Percentiles rank a stretch among this genome's conserved stretches.
These are phyloP conservation scores for Gobionotothen gibberifrons DNA, from an alignment of 2,797 vertebrate genomes.

Conservation along the genomic window DNA sequence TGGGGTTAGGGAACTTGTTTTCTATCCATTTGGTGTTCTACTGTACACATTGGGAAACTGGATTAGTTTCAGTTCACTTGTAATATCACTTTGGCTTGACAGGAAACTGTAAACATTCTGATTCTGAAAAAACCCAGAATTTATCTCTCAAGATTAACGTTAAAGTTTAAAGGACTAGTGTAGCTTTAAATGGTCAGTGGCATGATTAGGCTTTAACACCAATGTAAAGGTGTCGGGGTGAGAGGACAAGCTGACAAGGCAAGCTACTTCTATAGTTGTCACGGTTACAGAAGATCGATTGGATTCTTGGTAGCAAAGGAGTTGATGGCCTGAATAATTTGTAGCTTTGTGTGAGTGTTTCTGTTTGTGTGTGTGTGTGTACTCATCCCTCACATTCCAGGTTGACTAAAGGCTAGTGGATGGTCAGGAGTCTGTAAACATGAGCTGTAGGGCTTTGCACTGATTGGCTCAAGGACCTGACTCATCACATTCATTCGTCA, in stretches of 20 bases:
- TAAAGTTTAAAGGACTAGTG: background rate
- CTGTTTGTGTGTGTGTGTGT: conserved; percentile 2
- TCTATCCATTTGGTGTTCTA: background rate
- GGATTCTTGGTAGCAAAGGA: background rate
- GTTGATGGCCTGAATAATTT: background rate
- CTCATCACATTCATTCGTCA: conserved; percentile 63
- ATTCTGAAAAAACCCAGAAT: background rate
- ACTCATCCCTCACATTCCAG: conserved; percentile 64
- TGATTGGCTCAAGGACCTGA: background rate
- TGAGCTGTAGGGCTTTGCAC: background rate
- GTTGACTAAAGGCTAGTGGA: conserved; percentile 10
- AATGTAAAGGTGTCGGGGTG: background rate
- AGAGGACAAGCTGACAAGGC: background rate
- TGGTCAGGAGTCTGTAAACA: background rate
- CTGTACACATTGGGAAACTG: background rate
- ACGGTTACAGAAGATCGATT: background rate
- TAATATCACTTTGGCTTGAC: background rate
- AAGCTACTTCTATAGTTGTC: background rate
- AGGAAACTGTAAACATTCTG: background rate
- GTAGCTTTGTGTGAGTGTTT: background rate
- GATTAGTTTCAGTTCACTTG: background rate
- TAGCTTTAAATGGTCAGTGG: background rate
- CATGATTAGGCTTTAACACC: background rate
- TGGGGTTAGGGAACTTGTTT: background rate
- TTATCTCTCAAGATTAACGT: background rate